Percentiles rank a stretch among this genome's conserved stretches.
phyloP scores from a whole-genome alignment of 1,140 invertebrate species.

The Tachypleus tridentatus region DNA sequence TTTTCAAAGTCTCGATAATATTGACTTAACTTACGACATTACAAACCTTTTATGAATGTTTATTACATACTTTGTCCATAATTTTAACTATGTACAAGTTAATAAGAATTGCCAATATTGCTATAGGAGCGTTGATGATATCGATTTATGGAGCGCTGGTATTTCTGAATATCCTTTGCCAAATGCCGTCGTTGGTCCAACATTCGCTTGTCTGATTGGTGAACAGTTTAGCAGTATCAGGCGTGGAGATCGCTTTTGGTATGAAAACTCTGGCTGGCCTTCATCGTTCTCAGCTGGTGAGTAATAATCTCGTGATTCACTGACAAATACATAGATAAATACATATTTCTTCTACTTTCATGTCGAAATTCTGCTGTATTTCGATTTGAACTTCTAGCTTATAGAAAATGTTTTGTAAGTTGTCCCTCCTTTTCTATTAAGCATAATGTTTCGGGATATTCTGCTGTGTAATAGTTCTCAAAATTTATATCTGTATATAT shows the following conservation, averaged over 20 bases:
- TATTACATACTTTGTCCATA: too few species aligned
- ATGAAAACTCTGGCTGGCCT: slow-evolving; percentile 23
- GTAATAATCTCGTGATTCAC: neutral
- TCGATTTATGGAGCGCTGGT: slow-evolving; percentile 85
- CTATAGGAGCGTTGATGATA: slow-evolving; percentile 61
- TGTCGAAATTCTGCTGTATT: neutral
- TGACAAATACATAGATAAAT: neutral
- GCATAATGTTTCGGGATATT: too few species aligned
- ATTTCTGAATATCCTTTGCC: slow-evolving; percentile 42
- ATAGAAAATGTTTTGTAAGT: too few species aligned
- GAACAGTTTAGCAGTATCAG: slow-evolving; percentile 45
- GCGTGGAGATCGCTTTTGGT: slow-evolving; percentile 32
- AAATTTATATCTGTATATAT: too few species aligned
- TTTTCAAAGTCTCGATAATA: too few species aligned
- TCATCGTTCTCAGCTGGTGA: slow-evolving; percentile 21
- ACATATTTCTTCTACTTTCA: neutral
- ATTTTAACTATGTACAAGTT: too few species aligned
- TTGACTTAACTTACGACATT: too few species aligned
- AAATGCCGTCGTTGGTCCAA: slow-evolving; percentile 44
- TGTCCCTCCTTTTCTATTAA: too few species aligned
- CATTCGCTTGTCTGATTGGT: slow-evolving; percentile 46
- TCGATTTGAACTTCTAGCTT: slow-evolving; percentile 41
- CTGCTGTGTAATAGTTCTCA: too few species aligned
- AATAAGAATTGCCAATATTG: too few species aligned
- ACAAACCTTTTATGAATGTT: too few species aligned